Percentiles rank a stretch among this genome's conserved stretches.
Conservation (phyloP, 2,888 invertebrate species). For the Oxyteleia sp. region DNA sequence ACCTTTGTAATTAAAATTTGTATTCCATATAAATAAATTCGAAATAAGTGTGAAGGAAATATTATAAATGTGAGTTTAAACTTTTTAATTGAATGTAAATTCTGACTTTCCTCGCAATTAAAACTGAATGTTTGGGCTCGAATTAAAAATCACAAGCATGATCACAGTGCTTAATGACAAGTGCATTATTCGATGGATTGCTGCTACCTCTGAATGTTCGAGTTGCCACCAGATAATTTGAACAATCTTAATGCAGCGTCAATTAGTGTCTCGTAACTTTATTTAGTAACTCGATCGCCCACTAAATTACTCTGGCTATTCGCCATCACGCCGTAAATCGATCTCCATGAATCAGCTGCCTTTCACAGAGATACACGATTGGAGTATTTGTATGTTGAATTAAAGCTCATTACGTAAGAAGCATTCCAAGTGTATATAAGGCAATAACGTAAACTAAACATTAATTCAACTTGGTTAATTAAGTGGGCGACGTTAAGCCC, state of each 20-base stretch:
- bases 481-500: constrained; percentile 10
- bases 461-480: constrained; percentile 40
- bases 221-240: constrained; percentile 63
- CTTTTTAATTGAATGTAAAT: too few species aligned
- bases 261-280: constrained; percentile 74
- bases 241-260: constrained; percentile 72
- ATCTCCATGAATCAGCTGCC: constrained; percentile 70
- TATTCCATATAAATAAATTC: too few species aligned
- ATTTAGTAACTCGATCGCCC: constrained; percentile 79
- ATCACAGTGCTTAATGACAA: constrained; percentile 41
- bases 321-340: constrained; percentile 77
- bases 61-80: too few species aligned
- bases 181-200: constrained; percentile 38
- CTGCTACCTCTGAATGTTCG: constrained; percentile 21
- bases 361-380: constrained; percentile 67
- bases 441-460: constrained; percentile 48
- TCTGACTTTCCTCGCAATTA: constrained; percentile 20
- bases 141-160: constrained; percentile 30
- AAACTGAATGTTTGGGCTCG: constrained; percentile 14
- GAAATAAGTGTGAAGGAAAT: too few species aligned
- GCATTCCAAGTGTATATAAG: constrained; percentile 50
- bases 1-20: constrained; percentile 5
- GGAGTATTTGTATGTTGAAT: constrained; percentile 70
- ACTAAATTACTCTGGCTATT: constrained; percentile 77
- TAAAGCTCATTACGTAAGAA: constrained; percentile 66